These are phyloP conservation scores for Eulemur albifrons DNA, from an alignment of 2,797 vertebrate species.

Conservation along the genomic window DNA sequence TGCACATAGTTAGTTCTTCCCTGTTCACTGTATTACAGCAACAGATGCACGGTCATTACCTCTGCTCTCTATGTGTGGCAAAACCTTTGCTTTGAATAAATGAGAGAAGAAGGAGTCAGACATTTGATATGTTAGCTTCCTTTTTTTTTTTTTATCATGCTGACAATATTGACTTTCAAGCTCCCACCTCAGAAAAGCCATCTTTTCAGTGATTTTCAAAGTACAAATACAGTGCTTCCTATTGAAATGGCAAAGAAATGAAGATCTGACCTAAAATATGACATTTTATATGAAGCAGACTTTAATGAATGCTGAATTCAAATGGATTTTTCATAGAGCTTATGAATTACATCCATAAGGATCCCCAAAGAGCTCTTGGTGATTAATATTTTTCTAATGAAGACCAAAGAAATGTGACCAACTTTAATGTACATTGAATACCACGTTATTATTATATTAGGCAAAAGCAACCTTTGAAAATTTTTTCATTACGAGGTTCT, in stretches of 20 bases:
- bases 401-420: constrained; percentile 29
- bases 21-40: constrained; percentile 63
- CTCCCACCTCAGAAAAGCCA: constrained; percentile 41
- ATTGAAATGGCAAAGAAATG: constrained; percentile 53
- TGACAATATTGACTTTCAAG: constrained; percentile 61
- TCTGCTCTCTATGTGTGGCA: neutral
- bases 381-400: constrained; percentile 69
- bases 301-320: constrained; percentile 72
- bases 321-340: constrained; percentile 58
- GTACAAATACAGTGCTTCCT: neutral
- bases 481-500: neutral
- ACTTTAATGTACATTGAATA: constrained; percentile 39
- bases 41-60: constrained; percentile 52
- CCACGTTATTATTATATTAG: neutral
- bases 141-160: constrained; percentile 48
- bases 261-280: constrained; percentile 70
- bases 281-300: constrained; percentile 69
- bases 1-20: constrained; percentile 75
- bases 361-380: constrained; percentile 44
- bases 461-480: neutral
- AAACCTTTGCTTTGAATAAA: constrained; percentile 57
- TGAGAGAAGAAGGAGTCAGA: neutral
- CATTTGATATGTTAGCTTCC: constrained; percentile 28
- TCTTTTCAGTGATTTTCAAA: neutral
- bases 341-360: constrained; percentile 69